Conservation (phyloP, 2,113 vertebrate species). For the Microcebus ravelobensis region DNA sequence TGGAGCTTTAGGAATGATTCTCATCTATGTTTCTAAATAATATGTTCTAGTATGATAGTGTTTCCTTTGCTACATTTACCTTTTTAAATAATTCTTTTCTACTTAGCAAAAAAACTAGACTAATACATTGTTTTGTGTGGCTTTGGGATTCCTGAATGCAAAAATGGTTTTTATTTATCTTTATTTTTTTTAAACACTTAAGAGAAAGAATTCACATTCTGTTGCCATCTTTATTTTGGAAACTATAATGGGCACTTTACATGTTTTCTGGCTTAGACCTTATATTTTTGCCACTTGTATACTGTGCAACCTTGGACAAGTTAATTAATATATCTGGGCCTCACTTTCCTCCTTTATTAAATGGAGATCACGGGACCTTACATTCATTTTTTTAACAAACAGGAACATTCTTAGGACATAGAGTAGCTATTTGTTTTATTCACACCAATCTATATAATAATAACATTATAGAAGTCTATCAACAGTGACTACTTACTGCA, state of each 20-base stretch:
- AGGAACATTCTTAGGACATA: background rate
- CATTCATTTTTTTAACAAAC: background rate
- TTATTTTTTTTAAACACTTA: background rate
- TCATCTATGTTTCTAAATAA: background rate
- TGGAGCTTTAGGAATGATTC: background rate
- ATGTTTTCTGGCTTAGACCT: background rate
- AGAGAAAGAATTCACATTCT: background rate
- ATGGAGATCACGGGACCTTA: background rate
- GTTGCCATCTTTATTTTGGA: background rate
- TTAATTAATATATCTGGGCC: background rate
- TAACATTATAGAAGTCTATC: background rate
- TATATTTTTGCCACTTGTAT: background rate
- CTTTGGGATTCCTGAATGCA: background rate
- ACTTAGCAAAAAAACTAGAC: background rate
- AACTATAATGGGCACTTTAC: background rate
- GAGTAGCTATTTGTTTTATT: background rate
- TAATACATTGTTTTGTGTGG: background rate
- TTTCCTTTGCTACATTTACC: background rate
- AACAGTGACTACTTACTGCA: slow-evolving; percentile 71
- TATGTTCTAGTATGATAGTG: background rate
- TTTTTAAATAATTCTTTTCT: background rate
- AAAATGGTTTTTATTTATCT: slow-evolving; percentile 1
- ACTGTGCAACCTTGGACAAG: background rate
- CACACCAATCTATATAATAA: background rate
- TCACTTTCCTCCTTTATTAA: background rate